Conservation (phyloP, 2,113 vertebrate species). For the Kobus ellipsiprymnus region DNA sequence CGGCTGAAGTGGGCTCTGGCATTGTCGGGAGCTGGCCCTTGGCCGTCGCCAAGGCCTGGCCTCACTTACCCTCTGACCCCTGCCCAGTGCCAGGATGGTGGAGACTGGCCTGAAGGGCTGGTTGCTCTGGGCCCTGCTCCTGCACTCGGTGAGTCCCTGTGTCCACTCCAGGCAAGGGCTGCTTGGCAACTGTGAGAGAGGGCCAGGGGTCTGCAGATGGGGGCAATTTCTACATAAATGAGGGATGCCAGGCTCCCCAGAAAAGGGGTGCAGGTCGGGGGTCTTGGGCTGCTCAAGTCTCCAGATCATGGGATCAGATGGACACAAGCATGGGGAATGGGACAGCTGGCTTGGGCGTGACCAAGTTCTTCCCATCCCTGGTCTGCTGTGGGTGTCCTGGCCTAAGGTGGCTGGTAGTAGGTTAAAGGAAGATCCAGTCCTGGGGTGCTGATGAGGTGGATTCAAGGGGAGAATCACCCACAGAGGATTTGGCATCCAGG, state of each 20-base stretch:
- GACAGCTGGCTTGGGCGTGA: neutral
- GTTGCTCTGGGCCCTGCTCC: slow-evolving; percentile 43
- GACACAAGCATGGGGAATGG: too few species aligned
- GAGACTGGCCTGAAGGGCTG: neutral
- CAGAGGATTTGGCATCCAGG: neutral
- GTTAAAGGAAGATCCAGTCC: neutral
- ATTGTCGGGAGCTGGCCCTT: neutral
- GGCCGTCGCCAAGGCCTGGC: neutral
- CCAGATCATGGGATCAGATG: neutral
- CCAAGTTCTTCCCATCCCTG: neutral
- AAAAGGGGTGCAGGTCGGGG: neutral
- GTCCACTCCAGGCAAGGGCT: neutral
- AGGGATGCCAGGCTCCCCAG: neutral
- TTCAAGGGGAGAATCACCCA: too few species aligned
- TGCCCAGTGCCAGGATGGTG: neutral
- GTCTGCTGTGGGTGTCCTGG: neutral
- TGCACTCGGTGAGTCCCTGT: slow-evolving; percentile 29
- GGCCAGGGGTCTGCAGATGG: neutral
- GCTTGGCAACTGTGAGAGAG: neutral
- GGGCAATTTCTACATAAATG: neutral
- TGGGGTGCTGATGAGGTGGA: neutral
- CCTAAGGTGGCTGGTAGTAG: neutral
- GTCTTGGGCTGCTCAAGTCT: neutral
- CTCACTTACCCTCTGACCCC: too few species aligned
- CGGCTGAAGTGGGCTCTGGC: neutral